Evolutionary conservation across 2,797 vertebrate species (phyloP), one percentile per base, ranked within the genome.

Genomic region (Leptatherina wallacei): DNA sequence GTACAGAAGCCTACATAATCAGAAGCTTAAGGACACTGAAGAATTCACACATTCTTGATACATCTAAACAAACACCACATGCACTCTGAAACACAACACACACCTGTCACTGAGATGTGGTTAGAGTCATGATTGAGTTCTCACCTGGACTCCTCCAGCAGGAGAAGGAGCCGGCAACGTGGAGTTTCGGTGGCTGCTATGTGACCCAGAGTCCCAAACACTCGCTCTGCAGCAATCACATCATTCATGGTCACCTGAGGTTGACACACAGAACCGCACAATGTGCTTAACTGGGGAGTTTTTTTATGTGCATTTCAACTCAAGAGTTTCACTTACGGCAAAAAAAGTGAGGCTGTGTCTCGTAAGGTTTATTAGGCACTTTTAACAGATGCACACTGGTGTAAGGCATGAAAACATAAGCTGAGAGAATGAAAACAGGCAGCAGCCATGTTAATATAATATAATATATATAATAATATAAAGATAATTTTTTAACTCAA

Each of bases 71-170:
- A 65, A 82, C 62, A 77, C 69, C 56, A 38, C 20, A 35, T 60
- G 59, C 20, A 60, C 66, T 58, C 61, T 56, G 22, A 61, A 70
- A 74, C 67, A 61, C 47, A 54, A 20, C 27, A 47, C 70, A 77
- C 73, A 72, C 59, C 75, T 65, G 69, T 54, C 72, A 68, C 66
- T 71, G 44, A 58, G 51, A 1, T 65, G 36, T 10, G 47, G 64
- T 59, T 82, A 61, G 58, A 47, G 27, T 63, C 61, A 40, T 49
- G 68, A 66, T 54, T 11, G 33, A 35, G 55, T 24, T 59, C 81
- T 95, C 90, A 99, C 98, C 97, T 98, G 79, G 95, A 95, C 86
- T 99, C 97, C 75, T 97, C 97, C 40, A 98, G 87, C 47, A 98
- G 92, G 3, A 97, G 94, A 69, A 98, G 92, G 64, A 97, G 83